Percentiles rank a stretch among this genome's conserved stretches.
phyloP scores from a whole-genome alignment of 2,113 vertebrate genomes.

The Nipponia nippon region DNA sequence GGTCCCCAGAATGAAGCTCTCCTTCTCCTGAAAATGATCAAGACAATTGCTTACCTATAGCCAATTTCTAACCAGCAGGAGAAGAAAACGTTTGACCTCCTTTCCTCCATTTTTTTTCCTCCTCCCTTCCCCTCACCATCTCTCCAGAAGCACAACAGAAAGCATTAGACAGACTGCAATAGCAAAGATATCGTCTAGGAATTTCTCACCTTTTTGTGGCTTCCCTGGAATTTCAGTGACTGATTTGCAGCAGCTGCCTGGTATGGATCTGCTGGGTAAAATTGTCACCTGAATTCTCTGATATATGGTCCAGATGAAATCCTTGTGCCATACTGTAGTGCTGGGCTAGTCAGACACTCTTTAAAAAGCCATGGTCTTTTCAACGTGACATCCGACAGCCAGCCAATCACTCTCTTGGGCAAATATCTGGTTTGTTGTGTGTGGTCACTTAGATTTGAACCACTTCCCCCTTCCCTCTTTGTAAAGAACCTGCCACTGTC shows the following conservation, averaged over 20 bases:
- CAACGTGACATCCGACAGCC: neutral
- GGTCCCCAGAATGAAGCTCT: neutral
- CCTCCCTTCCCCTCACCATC: neutral
- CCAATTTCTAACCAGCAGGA: neutral
- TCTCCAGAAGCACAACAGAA: neutral
- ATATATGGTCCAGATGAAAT: neutral
- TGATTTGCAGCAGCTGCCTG: neutral
- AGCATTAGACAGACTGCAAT: neutral
- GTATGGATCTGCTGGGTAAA: neutral
- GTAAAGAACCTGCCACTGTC: neutral
- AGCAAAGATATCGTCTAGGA: neutral
- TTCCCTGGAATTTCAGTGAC: neutral
- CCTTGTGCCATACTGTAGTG: neutral
- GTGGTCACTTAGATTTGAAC: neutral
- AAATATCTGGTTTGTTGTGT: neutral
- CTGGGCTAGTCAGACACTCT: neutral
- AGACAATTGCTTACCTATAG: neutral
- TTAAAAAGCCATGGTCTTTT: neutral
- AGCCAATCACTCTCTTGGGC: neutral
- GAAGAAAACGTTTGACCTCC: neutral
- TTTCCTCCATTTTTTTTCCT: neutral
- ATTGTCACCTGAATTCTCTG: neutral
- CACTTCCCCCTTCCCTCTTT: constrained; percentile 18
- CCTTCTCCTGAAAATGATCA: neutral
- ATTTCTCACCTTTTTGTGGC: neutral